Percentiles rank a stretch among this genome's conserved stretches.
These are phyloP conservation scores for Willisornis vidua DNA, from an alignment of 2,113 vertebrate genomes.

Conservation along the genomic window DNA sequence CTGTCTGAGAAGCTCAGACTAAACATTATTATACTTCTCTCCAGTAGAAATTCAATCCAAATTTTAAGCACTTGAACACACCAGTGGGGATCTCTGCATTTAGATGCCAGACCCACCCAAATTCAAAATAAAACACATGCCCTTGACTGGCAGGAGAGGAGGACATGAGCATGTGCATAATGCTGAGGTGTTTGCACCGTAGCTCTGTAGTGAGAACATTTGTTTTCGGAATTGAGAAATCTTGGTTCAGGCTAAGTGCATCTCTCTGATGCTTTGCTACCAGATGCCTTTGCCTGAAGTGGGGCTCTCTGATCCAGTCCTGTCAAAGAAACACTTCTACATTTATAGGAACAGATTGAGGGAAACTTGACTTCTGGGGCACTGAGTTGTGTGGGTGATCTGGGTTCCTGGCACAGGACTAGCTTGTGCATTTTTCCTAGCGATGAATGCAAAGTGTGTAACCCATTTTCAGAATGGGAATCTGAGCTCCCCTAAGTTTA, in stretches of 20 bases:
- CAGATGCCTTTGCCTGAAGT: neutral
- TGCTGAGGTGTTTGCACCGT: neutral
- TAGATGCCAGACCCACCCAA: neutral
- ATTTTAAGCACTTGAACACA: neutral
- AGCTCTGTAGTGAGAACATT: rapidly evolving
- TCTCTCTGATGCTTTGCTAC: neutral
- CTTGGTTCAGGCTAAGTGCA: neutral
- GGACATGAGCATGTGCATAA: rapidly evolving
- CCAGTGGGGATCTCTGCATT: neutral
- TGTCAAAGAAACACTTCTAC: neutral
- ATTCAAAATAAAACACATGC: neutral
- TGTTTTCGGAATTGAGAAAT: neutral
- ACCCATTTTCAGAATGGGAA: neutral
- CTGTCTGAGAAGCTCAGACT: slow-evolving; percentile 1
- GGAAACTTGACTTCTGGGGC: neutral
- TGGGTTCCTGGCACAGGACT: neutral
- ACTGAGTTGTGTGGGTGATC: neutral
- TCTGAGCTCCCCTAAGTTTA: neutral
- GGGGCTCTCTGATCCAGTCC: neutral
- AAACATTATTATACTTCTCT: neutral
- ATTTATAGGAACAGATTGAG: neutral
- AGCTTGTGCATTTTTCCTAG: neutral
- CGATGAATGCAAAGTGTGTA: neutral
- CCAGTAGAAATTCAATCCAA: neutral
- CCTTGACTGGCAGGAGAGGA: neutral